These are phyloP conservation scores for Burhinus oedicnemus DNA, from an alignment of 2,113 vertebrate genomes.

Conservation along the genomic window DNA sequence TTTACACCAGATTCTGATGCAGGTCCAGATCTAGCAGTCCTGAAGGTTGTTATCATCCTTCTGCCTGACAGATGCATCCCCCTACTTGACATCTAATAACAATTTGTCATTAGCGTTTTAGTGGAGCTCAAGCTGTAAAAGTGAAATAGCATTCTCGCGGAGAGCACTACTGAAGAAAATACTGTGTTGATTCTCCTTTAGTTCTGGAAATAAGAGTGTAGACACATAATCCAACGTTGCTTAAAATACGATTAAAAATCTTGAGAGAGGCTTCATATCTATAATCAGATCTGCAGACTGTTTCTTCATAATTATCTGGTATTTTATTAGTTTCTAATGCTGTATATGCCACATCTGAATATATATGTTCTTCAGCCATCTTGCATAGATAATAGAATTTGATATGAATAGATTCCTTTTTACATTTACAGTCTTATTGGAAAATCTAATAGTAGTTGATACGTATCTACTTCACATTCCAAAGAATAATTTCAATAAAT, in stretches of 20 bases:
- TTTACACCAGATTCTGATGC: neutral
- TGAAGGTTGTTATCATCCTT: neutral
- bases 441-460: neutral
- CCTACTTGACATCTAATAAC: neutral
- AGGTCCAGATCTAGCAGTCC: neutral
- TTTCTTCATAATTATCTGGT: constrained; percentile 12
- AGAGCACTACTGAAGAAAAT: neutral
- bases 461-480: neutral
- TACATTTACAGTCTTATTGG: neutral
- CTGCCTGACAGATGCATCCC: neutral
- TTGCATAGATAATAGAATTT: neutral
- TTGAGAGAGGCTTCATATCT: constrained; percentile 22
- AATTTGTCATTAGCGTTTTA: neutral
- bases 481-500: neutral
- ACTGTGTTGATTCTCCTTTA: neutral
- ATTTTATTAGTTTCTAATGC: neutral
- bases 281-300: constrained; percentile 4
- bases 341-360: neutral
- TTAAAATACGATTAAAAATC: constrained; percentile 8
- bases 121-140: neutral
- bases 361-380: neutral
- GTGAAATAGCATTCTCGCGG: neutral
- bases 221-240: neutral
- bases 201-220: neutral
- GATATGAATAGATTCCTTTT: neutral